phyloP scores from a whole-genome alignment of 2,888 invertebrate species.

The Carpatolechia fugitivella region DNA sequence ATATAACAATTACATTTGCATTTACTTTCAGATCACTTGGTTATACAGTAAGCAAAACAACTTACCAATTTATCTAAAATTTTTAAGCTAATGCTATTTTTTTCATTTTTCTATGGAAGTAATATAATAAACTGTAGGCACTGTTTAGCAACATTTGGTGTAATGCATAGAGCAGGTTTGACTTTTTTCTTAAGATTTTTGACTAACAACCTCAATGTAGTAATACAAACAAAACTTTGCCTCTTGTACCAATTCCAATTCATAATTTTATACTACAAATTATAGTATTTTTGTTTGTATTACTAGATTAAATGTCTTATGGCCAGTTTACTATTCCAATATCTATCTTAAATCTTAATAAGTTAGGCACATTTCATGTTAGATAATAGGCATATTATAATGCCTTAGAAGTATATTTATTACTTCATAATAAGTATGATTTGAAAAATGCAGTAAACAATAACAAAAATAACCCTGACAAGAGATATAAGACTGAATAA shows the following conservation, averaged over 20 bases:
- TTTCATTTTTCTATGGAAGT: too few relatives aligned
- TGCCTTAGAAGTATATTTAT: conserved; percentile 10
- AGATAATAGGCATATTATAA: conserved; percentile 6
- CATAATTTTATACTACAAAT: background rate
- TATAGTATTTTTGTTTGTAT: background rate
- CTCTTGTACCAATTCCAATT: background rate
- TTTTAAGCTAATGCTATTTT: too few relatives aligned
- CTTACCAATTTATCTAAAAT: too few relatives aligned
- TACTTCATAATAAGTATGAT: background rate
- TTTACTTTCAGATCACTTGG: too few relatives aligned
- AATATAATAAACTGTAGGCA: background rate
- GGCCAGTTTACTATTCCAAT: background rate
- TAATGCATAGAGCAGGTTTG: background rate
- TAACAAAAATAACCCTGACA: background rate
- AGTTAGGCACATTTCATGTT: conserved; percentile 9
- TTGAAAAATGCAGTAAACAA: background rate
- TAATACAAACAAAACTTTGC: background rate
- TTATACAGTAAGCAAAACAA: too few relatives aligned
- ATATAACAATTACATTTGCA: too few relatives aligned
- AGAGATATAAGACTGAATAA: too few relatives aligned
- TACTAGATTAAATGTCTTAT: conserved; percentile 5
- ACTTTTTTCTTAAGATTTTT: background rate
- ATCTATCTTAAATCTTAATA: background rate
- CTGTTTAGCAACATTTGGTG: conserved; percentile 8
- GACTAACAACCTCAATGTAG: conserved; percentile 3